phyloP scores from a whole-genome alignment of 2,888 invertebrate genomes.

The Xylocampa areola region DNA sequence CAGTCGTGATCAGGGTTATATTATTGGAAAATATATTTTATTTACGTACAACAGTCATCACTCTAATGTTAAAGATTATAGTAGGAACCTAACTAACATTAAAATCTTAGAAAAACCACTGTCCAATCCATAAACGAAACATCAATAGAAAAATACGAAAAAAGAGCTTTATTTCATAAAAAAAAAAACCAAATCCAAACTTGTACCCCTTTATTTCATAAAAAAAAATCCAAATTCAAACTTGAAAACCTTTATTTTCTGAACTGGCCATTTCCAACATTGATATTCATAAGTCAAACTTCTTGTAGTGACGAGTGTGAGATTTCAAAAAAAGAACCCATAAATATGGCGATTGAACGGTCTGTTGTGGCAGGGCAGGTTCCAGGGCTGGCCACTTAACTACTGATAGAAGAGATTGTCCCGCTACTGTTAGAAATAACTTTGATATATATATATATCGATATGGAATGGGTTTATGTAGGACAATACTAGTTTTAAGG shows the following conservation, averaged over 20 bases:
- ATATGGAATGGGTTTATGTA: neutral
- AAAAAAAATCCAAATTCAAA: constrained; percentile 21
- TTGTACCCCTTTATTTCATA: no score
- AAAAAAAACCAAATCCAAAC: no score
- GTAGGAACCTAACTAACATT: no score
- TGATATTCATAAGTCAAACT: constrained; percentile 47
- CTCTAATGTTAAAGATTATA: no score
- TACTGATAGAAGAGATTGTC: neutral
- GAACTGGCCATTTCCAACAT: constrained; percentile 28
- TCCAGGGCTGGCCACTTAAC: constrained; percentile 33
- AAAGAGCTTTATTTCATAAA: no score
- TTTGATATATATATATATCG: neutral
- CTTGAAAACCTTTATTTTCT: constrained; percentile 7
- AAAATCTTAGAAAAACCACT: no score
- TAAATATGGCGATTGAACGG: constrained; percentile 32
- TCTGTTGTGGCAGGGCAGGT: constrained; percentile 79
- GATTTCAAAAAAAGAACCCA: constrained; percentile 52
- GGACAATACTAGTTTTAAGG: neutral
- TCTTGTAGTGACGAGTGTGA: constrained; percentile 37
- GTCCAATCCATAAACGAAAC: no score
- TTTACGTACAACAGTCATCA: no score
- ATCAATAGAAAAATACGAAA: no score
- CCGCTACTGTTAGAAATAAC: constrained; percentile 8
- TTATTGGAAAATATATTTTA: no score
- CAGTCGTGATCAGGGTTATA: no score